Evolutionary conservation across 2,888 invertebrate genomes (phyloP).

Genomic region (Anodontia alba): DNA sequence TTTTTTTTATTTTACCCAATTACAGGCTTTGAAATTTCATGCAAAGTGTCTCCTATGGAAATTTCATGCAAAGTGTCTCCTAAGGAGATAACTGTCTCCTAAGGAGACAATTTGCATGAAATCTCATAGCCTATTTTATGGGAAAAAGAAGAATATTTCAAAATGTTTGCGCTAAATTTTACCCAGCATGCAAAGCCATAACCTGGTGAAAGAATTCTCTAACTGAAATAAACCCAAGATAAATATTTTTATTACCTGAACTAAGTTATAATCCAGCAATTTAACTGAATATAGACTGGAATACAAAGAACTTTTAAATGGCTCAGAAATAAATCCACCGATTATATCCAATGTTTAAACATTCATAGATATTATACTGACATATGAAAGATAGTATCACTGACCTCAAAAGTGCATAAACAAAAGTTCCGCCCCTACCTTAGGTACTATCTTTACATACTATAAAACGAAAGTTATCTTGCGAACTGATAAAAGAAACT

Average conservation of each 20-base stretch:
- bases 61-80: too few species aligned
- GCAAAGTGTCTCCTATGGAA: too few species aligned
- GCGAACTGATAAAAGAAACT: neutral
- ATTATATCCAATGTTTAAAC: neutral
- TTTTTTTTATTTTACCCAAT: too few species aligned
- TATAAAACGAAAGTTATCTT: neutral
- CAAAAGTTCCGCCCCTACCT: conserved; percentile 3
- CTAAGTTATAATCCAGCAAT: neutral
- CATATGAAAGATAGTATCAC: neutral
- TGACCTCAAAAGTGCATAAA: neutral
- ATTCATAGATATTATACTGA: neutral
- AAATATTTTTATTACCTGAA: conserved; percentile 1
- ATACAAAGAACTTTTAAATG: neutral
- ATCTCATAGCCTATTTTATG: too few species aligned
- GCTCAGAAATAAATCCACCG: neutral
- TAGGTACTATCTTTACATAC: neutral
- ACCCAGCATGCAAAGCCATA: too few species aligned
- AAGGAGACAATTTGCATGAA: too few species aligned
- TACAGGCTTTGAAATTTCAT: too few species aligned
- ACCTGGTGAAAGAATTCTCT: neutral
- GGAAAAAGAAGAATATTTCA: too few species aligned
- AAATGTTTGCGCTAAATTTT: too few species aligned
- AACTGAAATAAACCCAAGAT: neutral
- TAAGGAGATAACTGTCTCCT: too few species aligned
- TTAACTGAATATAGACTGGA: neutral